phyloP scores from a whole-genome alignment of 2,113 vertebrate species.

The Salvelinus fontinalis region DNA sequence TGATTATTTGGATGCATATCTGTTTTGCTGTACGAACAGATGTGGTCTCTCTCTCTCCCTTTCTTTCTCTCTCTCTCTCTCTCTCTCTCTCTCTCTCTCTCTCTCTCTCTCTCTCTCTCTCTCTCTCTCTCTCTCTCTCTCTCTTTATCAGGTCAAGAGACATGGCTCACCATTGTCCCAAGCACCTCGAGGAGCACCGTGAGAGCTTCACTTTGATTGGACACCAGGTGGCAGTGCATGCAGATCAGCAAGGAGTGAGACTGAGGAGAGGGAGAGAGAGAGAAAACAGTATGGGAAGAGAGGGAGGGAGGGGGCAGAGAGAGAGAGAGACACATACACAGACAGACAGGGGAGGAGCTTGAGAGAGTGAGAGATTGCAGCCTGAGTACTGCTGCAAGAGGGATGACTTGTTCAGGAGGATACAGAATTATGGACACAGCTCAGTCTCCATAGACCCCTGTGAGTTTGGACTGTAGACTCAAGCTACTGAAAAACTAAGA shows the following conservation, averaged over 20 bases:
- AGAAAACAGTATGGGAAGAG: conserved; percentile 23
- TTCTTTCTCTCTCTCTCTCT: too few species aligned
- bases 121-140: background rate
- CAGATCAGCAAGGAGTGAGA: conserved; percentile 43
- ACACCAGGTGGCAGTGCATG: conserved; percentile 53
- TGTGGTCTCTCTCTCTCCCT: too few species aligned
- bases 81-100: background rate
- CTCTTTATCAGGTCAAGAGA: conserved; percentile 16
- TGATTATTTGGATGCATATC: too few species aligned
- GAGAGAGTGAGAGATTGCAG: conserved; percentile 59
- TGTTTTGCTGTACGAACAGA: too few species aligned
- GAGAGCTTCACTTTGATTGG: conserved; percentile 37
- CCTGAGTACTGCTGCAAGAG: conserved; percentile 49
- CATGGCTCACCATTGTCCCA: conserved; percentile 35
- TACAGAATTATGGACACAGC: conserved; percentile 32
- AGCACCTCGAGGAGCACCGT: conserved; percentile 21
- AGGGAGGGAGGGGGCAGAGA: conserved; percentile 34
- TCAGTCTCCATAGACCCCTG: conserved; percentile 31
- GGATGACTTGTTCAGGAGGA: conserved; percentile 47
- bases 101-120: background rate
- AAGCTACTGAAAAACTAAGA: conserved; percentile 21
- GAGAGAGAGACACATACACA: conserved; percentile 29
- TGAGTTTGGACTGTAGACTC: conserved; percentile 32
- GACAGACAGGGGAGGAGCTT: conserved; percentile 57
- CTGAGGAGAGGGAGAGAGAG: conserved; percentile 36